Percentiles rank a stretch among this genome's conserved stretches.
These are phyloP conservation scores for Palythoa heliodiscus DNA, from an alignment of 92 coral and sea anemone species.

Conservation along the genomic window DNA sequence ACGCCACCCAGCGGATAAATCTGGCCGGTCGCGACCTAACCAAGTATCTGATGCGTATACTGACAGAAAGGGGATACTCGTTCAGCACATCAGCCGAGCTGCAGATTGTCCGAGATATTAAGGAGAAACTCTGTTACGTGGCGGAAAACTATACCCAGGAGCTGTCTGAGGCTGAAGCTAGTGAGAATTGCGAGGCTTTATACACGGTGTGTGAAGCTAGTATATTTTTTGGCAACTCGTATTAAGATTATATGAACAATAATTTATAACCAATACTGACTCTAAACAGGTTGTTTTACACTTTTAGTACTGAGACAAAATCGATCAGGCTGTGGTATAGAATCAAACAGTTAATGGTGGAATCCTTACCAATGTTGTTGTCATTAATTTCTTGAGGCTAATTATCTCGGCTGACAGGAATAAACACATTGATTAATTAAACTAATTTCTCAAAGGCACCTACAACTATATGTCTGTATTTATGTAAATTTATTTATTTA, in stretches of 20 bases:
- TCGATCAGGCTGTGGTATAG: too few species aligned
- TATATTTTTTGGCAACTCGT: too few species aligned
- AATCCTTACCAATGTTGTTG: not conserved
- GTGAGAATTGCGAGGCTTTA: conserved; percentile 73
- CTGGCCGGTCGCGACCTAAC: conserved; percentile 94
- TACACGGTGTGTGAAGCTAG: conserved; percentile 66
- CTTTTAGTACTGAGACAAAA: too few species aligned
- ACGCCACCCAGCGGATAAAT: conserved; percentile 89
- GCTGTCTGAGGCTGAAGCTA: conserved; percentile 74
- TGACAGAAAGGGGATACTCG: conserved; percentile 88
- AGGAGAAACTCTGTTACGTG: conserved; percentile 90
- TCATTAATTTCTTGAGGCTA: too few species aligned
- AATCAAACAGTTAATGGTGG: not conserved
- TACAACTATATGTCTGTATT: too few species aligned
- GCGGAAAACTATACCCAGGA: conserved; percentile 87
- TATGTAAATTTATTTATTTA: too few species aligned
- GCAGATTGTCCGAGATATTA: conserved; percentile 87
- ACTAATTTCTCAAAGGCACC: too few species aligned
- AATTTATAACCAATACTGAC: too few species aligned
- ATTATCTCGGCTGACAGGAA: not conserved
- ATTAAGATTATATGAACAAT: too few species aligned
- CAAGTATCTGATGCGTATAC: conserved; percentile 71
- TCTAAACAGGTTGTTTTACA: too few species aligned
- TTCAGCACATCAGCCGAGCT: conserved; percentile 89
- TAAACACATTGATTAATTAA: not conserved